Evolutionary conservation across 2,113 vertebrate species (phyloP).

Genomic region (Origma solitaria): DNA sequence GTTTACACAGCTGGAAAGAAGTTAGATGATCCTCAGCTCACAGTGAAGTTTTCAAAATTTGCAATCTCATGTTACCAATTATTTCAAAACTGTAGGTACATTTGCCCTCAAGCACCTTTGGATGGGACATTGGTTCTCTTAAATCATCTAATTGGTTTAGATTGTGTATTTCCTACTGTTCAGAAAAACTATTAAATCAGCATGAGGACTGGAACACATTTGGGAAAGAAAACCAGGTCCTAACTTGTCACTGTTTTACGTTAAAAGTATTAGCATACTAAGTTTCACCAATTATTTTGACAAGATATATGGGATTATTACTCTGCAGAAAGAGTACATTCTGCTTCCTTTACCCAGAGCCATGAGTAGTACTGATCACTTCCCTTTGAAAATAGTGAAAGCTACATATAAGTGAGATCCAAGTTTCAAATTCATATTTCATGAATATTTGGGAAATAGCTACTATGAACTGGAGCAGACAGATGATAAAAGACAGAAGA

Average conservation of each 20-base stretch:
- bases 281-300: background rate
- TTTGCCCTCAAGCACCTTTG: background rate
- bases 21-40: background rate
- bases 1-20: background rate
- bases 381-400: background rate
- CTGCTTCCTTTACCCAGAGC: background rate
- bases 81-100: background rate
- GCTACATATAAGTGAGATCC: background rate
- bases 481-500: background rate
- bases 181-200: background rate
- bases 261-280: background rate
- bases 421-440: background rate
- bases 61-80: background rate
- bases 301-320: background rate
- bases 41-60: background rate
- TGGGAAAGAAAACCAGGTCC: background rate
- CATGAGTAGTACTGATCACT: background rate
- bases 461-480: background rate
- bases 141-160: background rate
- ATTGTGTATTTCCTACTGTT: background rate
- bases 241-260: background rate
- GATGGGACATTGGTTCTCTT: background rate
- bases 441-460: background rate
- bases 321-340: background rate
- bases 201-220: background rate